phyloP scores from a whole-genome alignment of 2,797 vertebrate species.

The Gallinago nigripennis region DNA sequence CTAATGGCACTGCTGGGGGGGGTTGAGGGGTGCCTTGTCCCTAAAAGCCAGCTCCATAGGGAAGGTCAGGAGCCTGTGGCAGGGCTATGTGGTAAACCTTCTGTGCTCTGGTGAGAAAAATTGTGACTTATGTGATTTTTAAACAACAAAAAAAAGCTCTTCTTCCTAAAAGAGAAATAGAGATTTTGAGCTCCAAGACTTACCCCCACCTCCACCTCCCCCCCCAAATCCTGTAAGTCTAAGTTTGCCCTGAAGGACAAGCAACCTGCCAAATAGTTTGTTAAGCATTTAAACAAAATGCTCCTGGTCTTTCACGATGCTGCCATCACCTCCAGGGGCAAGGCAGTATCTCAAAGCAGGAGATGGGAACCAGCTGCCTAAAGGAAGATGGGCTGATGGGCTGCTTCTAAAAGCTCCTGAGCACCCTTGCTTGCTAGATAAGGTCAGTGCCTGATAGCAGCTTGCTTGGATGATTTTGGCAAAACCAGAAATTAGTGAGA shows the following conservation, averaged over 20 bases:
- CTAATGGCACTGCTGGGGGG: background rate
- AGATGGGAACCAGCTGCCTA: background rate
- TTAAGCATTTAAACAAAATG: background rate
- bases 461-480: background rate
- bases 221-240: background rate
- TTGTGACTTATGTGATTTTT: background rate
- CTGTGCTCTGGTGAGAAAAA: background rate
- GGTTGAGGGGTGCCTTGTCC: background rate
- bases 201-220: too few species aligned
- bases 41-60: background rate
- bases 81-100: background rate
- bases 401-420: background rate
- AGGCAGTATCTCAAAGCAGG: background rate
- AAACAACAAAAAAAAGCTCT: background rate
- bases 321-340: background rate
- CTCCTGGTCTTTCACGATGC: background rate
- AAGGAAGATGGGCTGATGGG: background rate
- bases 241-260: background rate
- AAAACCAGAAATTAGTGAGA: background rate
- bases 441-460: background rate
- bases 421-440: background rate
- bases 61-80: background rate
- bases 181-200: background rate
- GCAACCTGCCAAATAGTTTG: too few species aligned
- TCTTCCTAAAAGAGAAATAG: background rate